Base-by-base conservation (phyloP, 1,140 invertebrate genomes). In the Dendrolimus punctatus region DNA sequence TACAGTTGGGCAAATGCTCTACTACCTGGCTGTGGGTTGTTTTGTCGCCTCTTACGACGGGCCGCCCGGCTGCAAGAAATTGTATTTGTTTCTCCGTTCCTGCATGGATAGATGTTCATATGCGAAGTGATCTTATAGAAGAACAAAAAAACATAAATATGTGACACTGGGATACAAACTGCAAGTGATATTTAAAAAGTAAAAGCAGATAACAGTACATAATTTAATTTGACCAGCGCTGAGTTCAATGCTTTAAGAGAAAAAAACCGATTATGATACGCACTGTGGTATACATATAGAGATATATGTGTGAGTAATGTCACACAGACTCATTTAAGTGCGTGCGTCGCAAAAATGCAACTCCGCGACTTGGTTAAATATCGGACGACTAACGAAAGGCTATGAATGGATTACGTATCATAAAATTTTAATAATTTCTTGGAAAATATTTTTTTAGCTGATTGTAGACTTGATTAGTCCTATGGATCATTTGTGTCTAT, bases 281-380 rank as follows among this genome's bases (percentile, higher is more conserved):
- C 50, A 51, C 42, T 50, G 39, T 50, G 40, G 8, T 40, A 51
- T 44, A 51, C 49, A 43, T 23, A 43, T 6, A 62, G 62, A 71
- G 59, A 46, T 53, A 54, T 49, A 47, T 51, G 55, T 62, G 54
- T 59, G 53, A 58, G 55, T 49, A 59, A 51, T 57, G 55, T 56
- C 59, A 53, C 63, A 68, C 53, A 49, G 38, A 49, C 49, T 44
- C 54, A 62, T 50, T 39, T 57, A 62, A 64, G 67, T 77, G 70
- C 73, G 75, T 80, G 76, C 76, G 72, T 69, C 66, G 78, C 76
- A 84, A 84, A 84, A 84, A 84, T 83, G 76, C 70, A 66, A 73
- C 78, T 80, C 77, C 64, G 63, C 73, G 75, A 84, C 80, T 84
- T 75, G 74, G 68, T 79, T 79, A 81, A 84, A 79, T 80, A 81